phyloP scores from a whole-genome alignment of 2,888 invertebrate species.

The Troilus luridus region DNA sequence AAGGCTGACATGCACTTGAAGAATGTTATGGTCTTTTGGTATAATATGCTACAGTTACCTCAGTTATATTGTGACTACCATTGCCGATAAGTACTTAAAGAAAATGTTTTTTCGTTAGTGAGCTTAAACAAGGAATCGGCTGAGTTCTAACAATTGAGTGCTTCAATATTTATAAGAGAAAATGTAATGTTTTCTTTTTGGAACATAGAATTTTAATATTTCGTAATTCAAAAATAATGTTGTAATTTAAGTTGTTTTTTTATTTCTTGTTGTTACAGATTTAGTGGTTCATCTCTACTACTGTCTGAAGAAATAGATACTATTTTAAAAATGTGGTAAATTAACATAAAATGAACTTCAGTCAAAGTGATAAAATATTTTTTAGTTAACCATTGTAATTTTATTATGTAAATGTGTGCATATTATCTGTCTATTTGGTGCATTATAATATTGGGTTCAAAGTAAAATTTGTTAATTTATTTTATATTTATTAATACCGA shows the following conservation, averaged over 20 bases:
- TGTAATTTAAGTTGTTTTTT: neutral
- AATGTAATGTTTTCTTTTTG: neutral
- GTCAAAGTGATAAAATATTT: neutral
- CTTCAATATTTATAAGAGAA: neutral
- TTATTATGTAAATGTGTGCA: neutral
- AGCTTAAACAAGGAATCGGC: too few relatives aligned
- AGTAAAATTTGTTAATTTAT: neutral
- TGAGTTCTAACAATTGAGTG: neutral
- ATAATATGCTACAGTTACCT: too few relatives aligned
- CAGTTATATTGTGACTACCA: too few relatives aligned
- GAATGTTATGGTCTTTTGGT: too few relatives aligned
- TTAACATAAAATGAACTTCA: neutral
- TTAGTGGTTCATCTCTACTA: neutral
- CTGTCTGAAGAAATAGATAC: neutral
- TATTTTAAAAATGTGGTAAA: neutral
- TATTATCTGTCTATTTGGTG: neutral
- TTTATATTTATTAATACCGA: neutral
- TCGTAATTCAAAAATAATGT: neutral
- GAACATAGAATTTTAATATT: neutral
- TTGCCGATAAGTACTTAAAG: too few relatives aligned
- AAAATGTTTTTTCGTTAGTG: too few relatives aligned
- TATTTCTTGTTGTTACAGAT: neutral
- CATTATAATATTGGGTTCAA: slow-evolving; percentile 1
- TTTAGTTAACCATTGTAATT: neutral
- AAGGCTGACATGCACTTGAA: too few relatives aligned